These are phyloP conservation scores for Melangyna quadrimaculata DNA, from an alignment of 2,888 invertebrate species.

Conservation along the genomic window DNA sequence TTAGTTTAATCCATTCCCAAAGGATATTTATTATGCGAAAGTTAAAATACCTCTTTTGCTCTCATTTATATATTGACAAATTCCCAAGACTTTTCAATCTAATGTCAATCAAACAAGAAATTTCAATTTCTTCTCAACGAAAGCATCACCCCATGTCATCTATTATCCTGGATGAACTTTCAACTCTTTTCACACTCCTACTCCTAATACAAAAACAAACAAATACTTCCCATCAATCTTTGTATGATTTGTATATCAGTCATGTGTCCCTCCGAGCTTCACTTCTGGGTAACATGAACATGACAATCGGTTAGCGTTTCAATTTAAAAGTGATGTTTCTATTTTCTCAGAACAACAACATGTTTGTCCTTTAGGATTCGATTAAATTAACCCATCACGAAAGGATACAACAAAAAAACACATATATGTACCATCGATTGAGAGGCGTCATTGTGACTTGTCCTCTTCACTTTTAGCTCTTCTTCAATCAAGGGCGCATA, in stretches of 20 bases:
- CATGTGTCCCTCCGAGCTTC: background rate
- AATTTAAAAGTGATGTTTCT: constrained; percentile 8
- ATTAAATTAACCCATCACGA: constrained; percentile 10
- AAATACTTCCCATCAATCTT: background rate
- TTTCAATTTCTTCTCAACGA: background rate
- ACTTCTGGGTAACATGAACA: background rate
- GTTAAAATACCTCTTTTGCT: background rate
- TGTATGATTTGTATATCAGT: background rate
- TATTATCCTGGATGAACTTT: background rate
- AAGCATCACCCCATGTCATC: background rate
- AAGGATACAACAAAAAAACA: background rate
- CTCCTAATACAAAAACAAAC: too few relatives aligned
- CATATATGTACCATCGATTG: background rate
- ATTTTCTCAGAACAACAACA: background rate
- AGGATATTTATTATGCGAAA: background rate
- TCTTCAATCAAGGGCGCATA: background rate
- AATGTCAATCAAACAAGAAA: background rate
- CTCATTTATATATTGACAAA: background rate
- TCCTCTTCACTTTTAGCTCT: constrained; percentile 4
- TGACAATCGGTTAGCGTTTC: constrained; percentile 11
- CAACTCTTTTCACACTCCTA: background rate
- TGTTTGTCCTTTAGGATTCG: background rate
- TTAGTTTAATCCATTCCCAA: background rate
- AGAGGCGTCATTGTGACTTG: background rate
- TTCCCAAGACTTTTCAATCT: background rate